These are phyloP conservation scores for Prunella fulvescens DNA, from an alignment of 2,113 vertebrate species.

Conservation along the genomic window DNA sequence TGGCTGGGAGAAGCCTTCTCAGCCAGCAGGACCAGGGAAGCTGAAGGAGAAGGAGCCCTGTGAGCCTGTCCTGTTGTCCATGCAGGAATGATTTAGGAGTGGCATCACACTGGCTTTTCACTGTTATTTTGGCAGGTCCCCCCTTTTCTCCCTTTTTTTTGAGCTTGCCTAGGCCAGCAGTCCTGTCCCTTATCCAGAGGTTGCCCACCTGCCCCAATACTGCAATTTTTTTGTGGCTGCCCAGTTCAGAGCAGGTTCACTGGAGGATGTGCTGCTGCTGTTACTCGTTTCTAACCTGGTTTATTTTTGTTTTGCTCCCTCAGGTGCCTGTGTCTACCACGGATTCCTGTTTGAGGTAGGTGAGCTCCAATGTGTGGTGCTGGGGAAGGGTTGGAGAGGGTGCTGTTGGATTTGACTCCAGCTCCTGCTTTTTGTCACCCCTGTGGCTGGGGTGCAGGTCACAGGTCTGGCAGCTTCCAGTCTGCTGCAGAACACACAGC, in stretches of 20 bases:
- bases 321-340: slow-evolving; percentile 86
- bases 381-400: background rate
- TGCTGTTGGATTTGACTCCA: background rate
- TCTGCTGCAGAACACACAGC: background rate
- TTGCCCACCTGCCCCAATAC: background rate
- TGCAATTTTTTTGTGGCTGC: background rate
- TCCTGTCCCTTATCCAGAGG: background rate
- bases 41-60: background rate
- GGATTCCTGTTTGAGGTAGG: slow-evolving; percentile 85
- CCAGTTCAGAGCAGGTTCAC: background rate
- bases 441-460: background rate
- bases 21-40: background rate
- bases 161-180: background rate
- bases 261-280: background rate
- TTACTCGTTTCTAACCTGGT: background rate
- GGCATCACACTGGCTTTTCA: background rate
- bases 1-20: background rate
- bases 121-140: background rate
- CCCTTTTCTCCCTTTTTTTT: background rate
- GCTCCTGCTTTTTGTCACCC: background rate
- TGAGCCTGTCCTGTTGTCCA: background rate
- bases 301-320: background rate
- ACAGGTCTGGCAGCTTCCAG: background rate
- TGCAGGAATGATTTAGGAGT: background rate
- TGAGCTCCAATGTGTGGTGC: background rate